A percentile compares a stretch with the other conserved stretches of the same genome.
phyloP scores from a whole-genome alignment of 2,113 vertebrate species.

The Otis tarda region DNA sequence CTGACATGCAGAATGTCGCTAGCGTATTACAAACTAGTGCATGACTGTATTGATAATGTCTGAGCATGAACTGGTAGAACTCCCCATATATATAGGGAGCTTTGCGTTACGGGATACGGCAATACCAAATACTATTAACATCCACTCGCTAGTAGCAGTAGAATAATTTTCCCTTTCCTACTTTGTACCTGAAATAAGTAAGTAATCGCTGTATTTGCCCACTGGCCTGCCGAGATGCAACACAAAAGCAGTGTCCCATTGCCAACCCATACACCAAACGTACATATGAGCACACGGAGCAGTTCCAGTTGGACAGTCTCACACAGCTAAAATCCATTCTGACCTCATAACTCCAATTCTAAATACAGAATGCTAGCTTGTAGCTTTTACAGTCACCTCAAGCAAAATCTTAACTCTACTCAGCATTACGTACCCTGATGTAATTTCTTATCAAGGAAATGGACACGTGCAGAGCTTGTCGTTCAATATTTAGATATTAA shows the following conservation, averaged over 20 bases:
- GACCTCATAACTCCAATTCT: neutral
- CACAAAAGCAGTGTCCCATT: neutral
- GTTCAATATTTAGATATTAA: neutral
- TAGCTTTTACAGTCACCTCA: neutral
- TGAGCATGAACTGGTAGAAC: neutral
- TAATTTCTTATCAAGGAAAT: neutral
- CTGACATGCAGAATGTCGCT: neutral
- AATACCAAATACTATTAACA: neutral
- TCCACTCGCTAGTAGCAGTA: neutral
- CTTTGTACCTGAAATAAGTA: neutral
- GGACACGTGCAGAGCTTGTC: neutral
- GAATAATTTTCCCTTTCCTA: neutral
- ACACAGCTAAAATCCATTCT: neutral
- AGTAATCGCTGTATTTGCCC: neutral
- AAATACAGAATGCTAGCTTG: neutral
- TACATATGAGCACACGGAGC: neutral
- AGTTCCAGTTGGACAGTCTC: neutral
- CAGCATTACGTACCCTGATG: neutral
- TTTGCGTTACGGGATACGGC: neutral
- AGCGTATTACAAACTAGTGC: neutral
- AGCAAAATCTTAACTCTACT: neutral
- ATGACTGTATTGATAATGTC: neutral
- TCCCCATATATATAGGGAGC: neutral
- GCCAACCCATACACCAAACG: accelerated
- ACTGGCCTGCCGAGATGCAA: neutral